phyloP scores from a whole-genome alignment of 2,797 vertebrate genomes.

The Amniataba percoides region DNA sequence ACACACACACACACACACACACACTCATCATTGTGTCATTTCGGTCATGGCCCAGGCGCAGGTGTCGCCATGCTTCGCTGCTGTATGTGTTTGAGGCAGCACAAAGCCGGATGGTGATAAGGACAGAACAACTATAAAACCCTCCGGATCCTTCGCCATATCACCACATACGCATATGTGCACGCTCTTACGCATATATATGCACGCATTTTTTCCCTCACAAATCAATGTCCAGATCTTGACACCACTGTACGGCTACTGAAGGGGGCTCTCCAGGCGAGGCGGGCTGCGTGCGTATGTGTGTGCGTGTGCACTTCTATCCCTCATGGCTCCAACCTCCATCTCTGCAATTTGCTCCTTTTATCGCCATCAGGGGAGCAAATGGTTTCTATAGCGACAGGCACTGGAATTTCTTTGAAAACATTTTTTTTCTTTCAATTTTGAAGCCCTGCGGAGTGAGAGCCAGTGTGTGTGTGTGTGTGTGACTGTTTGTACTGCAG shows the following conservation, averaged over 20 bases:
- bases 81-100: slow-evolving; percentile 34
- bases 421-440: slow-evolving; percentile 45
- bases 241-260: slow-evolving; percentile 56
- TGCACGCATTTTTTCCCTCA: slow-evolving; percentile 24
- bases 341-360: slow-evolving; percentile 78
- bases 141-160: slow-evolving; percentile 35
- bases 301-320: slow-evolving; percentile 18
- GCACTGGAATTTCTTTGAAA: slow-evolving; percentile 62
- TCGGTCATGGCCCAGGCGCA: slow-evolving; percentile 5
- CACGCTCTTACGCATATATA: slow-evolving; percentile 25
- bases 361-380: slow-evolving; percentile 76
- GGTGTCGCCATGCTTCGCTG: slow-evolving; percentile 47
- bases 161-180: slow-evolving; percentile 17
- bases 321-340: slow-evolving; percentile 61
- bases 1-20: slow-evolving; percentile 15
- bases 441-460: slow-evolving; percentile 37
- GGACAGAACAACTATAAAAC: slow-evolving; percentile 37
- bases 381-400: slow-evolving; percentile 85
- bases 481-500: neutral
- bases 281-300: neutral
- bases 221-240: slow-evolving; percentile 76
- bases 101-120: slow-evolving; percentile 48
- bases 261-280: slow-evolving; percentile 46
- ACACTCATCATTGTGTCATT: slow-evolving; percentile 1
- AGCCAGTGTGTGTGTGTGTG: neutral